Evolutionary conservation across 2,113 vertebrate genomes (phyloP), one percentile per base, ranked within the genome.

Genomic region (Corythornis cristatus): DNA sequence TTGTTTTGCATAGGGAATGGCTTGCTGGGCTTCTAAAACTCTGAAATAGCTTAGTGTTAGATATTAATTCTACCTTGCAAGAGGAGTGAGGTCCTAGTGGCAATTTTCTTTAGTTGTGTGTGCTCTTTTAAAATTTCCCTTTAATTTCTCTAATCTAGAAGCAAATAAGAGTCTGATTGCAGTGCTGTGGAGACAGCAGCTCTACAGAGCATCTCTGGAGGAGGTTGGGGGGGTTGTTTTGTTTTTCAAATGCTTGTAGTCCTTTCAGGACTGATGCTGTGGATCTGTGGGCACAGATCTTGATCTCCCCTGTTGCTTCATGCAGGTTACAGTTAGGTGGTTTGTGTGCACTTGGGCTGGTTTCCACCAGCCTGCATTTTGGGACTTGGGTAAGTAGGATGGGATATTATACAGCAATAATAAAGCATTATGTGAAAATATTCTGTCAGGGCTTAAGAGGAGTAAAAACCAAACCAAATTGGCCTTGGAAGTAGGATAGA

Each of bases 201-300:
- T 43, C 15, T 83, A 8, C 42, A 68, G 85, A 76, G 26, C 1
- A 4, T 60, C 45, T 46, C 45, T 46, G 45, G 45, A 46, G 45
- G 45, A 19, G 45, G 31, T 56, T 67, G 83, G 4, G 18, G 83
- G 4, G 12, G 20, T 25, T 23, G 5, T 31, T 26, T 31, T 66
- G 3, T 31, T 58, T 40, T 64, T 62, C 5, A 19, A 79, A 66
- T 62, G 19, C 19, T 54, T 46, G 15, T 10, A 81, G 0, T 51
- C 31, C 33, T 29, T 81, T 74, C 33, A 86, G 42, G 26, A 25
- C 54, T 77, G 45, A 74, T 43, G 20, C 29, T 72, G 8, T 37
- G 9, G 21, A 23, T 19, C 37, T 0, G 0, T 56, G 9, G 83
- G 12, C 31, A 66, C 8, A 62, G 28, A 35, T 35, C 35, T 35